Base-by-base conservation (phyloP, 1,140 invertebrate species). In the Ceratitis capitata region DNA sequence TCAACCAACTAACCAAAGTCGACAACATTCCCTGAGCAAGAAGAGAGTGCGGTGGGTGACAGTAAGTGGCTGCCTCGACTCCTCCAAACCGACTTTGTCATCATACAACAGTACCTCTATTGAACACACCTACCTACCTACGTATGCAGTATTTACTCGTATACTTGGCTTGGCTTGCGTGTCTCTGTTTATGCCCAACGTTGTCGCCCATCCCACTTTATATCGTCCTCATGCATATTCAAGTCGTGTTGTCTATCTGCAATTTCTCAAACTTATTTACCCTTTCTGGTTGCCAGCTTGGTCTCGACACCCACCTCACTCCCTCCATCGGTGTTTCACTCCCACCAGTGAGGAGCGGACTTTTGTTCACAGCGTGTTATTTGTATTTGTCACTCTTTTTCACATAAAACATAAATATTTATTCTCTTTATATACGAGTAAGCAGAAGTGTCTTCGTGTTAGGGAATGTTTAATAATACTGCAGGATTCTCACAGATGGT, bases 341-440 rank as follows among this genome's bases (percentile, higher is more conserved):
- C 61, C 12, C n/a, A 14, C 32, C 14, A 19, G 3, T 23, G n/a
- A n/a, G 32, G 6, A 47, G 35, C 23, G 5, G 39, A 6, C 12
- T 47, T 78, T 47, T 78, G 69, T 78, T 78, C 69, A 23, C 69
- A 42, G 69, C 39, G 39, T 78, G 69, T 78, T 78, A 45, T 78
- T 78, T 78, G 69, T 78, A 78, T 78, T 78, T 78, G 69, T 78
- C 69, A 78, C 39, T 78, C 69, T 78, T 35, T 10, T 42, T 78
- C 69, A 78, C 69, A 78, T 78, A 47, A 78, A 78, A 10, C 69
- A 78, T 78, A 78, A 78, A 78, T 78, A 78, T 78, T 78, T 78
- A 78, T 78, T 45, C 45, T 78, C 6, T 78, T 78, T n/a, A n/a
- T n/a, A n/a, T n/a, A n/a, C n/a, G n/a, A n/a, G n/a, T n/a, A n/a